These are phyloP conservation scores for Bombus difficillimus DNA, from an alignment of 1,140 invertebrate genomes.

Conservation along the genomic window DNA sequence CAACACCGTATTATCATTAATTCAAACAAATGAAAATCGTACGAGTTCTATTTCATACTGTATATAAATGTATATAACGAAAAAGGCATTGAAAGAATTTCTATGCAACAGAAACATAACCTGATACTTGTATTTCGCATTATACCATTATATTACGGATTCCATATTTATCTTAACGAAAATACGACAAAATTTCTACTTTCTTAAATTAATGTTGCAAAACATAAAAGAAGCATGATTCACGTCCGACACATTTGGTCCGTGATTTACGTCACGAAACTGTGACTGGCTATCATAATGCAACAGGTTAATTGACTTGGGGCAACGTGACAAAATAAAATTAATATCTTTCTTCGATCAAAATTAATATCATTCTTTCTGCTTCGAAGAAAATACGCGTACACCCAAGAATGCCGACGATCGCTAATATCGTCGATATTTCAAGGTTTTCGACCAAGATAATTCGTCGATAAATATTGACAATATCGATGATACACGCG, in stretches of 20 bases:
- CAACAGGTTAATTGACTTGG: not conserved
- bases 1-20: too few species aligned
- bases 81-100: too few species aligned
- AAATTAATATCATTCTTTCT: too few species aligned
- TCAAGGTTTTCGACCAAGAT: too few species aligned
- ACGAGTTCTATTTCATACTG: too few species aligned
- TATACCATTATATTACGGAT: not conserved
- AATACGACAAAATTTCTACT: not conserved
- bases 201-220: not conserved
- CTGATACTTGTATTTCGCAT: not conserved
- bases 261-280: not conserved
- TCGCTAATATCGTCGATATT: too few species aligned
- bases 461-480: too few species aligned
- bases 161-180: not conserved
- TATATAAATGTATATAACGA: too few species aligned
- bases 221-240: constrained; percentile 6
- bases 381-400: not conserved
- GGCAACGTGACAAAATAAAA: not conserved
- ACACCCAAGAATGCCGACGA: too few species aligned
- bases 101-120: too few species aligned
- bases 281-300: not conserved
- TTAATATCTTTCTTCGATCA: not conserved
- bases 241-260: not conserved
- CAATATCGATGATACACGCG: too few species aligned
- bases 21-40: too few species aligned